These are phyloP conservation scores for Catharus fuscescens DNA, from an alignment of 2,113 vertebrate species.

Conservation along the genomic window DNA sequence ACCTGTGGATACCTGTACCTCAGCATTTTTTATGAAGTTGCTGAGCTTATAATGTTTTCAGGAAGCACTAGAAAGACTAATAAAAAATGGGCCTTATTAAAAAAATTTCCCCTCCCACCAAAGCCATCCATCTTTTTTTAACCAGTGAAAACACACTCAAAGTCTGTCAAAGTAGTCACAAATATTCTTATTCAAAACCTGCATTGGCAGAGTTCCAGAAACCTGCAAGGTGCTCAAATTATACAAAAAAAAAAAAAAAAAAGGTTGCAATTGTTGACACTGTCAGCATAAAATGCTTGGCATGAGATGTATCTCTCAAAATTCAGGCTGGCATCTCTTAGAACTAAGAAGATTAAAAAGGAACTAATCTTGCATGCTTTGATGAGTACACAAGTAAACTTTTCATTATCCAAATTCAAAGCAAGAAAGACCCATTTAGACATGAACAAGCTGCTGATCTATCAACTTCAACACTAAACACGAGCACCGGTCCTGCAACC, in stretches of 20 bases:
- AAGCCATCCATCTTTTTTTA: not conserved
- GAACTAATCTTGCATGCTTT: not conserved
- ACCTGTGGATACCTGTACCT: not conserved
- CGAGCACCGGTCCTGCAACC: not conserved
- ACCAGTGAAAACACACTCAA: not conserved
- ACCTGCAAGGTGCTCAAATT: not conserved
- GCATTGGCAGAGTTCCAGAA: not conserved
- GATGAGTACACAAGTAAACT: not conserved
- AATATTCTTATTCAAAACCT: not conserved
- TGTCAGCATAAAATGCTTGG: not conserved
- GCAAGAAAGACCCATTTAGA: not conserved
- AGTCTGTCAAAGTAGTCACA: not conserved
- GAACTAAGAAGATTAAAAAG: not conserved
- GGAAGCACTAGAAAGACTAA: not conserved
- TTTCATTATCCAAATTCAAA: not conserved
- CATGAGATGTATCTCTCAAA: not conserved
- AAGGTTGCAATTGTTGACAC: not conserved
- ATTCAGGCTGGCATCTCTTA: not conserved
- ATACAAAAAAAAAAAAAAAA: not conserved
- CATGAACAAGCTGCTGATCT: not conserved
- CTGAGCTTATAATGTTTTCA: not conserved
- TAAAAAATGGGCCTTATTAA: not conserved
- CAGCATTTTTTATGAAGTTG: not conserved
- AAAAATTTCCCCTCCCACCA: fast-evolving
- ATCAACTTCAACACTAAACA: not conserved